Evolutionary conservation across 1,140 invertebrate genomes (phyloP), one percentile per base, ranked within the genome.

Genomic region (Bombus waltoni): DNA sequence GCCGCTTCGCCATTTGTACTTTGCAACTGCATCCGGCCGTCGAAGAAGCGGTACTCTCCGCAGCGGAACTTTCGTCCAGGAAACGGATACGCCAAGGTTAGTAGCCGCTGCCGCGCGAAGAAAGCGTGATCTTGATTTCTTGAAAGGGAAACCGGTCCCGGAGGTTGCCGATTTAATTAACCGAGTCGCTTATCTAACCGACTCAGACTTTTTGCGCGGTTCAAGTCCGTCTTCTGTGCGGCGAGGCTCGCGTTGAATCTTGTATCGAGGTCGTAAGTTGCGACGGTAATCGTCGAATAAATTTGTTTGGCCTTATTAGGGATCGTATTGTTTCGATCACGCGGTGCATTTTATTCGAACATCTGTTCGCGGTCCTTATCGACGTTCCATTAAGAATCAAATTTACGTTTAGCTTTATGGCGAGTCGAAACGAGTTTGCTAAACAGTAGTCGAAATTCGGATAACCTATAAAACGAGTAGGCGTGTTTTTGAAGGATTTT

Each of bases 81-180:
- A 68, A 76, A 73, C 71, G 40, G 57, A 75, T n/a, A 18, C 32
- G 32, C 11, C 68, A 13, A 47, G 15, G 57, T 53, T 53, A 22
- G 47, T 53, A 53, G 47, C 47, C 47, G 18, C 11, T 32, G 4
- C 10, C 70, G 42, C 32, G 22, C 59, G 47, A 66, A 75, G 81
- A 68, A 83, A 68, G 44, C 35, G 40, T 42, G 81, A 74, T 82
- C 81, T 83, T 57, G 73, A 66, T 76, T 38, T 83, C 22, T 68
- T 10, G 44, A 53, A 68, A 76, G 81, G 22, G 73, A 83, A 83
- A 83, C 44, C 81, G 40, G 81, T 68, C 44, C 44, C 53, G 32
- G 42, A 13, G 3, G 28, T 38, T 75, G 25, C 44, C 38, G 47
- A 66, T 75, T 68, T 53, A 40, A 76, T 76, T 76, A 44, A 32